Conservation (phyloP, 2,113 vertebrate genomes). For the Fulmarus glacialis region DNA sequence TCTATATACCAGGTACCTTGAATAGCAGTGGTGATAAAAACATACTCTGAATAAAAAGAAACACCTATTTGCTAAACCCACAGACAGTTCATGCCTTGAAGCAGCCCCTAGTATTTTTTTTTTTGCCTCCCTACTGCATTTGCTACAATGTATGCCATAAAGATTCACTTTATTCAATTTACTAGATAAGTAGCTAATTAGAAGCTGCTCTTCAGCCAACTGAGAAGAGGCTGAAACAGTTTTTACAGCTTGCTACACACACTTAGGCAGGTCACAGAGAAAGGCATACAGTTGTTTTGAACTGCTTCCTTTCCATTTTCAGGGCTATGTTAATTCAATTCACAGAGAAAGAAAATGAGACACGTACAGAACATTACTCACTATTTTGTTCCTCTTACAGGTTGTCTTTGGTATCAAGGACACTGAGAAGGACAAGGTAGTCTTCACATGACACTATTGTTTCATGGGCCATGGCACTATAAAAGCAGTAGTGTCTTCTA, state of each 20-base stretch:
- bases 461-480: conserved; percentile 31
- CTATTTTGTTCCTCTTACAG: background rate
- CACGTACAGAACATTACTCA: background rate
- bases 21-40: background rate
- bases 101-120: background rate
- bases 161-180: background rate
- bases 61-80: background rate
- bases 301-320: background rate
- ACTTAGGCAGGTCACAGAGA: background rate
- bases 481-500: conserved; percentile 35
- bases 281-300: background rate
- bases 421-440: conserved; percentile 1
- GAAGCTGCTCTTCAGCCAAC: background rate
- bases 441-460: background rate
- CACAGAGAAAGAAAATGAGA: background rate
- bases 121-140: background rate
- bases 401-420: background rate
- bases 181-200: background rate
- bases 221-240: background rate
- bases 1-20: background rate
- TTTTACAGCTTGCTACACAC: background rate
- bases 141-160: background rate
- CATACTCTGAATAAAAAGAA: background rate
- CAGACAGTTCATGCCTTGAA: background rate
- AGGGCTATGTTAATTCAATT: background rate